Evolutionary conservation across 1,140 invertebrate species (phyloP), one percentile per base, ranked within the genome.

Genomic region (Drosophila simulans): DNA sequence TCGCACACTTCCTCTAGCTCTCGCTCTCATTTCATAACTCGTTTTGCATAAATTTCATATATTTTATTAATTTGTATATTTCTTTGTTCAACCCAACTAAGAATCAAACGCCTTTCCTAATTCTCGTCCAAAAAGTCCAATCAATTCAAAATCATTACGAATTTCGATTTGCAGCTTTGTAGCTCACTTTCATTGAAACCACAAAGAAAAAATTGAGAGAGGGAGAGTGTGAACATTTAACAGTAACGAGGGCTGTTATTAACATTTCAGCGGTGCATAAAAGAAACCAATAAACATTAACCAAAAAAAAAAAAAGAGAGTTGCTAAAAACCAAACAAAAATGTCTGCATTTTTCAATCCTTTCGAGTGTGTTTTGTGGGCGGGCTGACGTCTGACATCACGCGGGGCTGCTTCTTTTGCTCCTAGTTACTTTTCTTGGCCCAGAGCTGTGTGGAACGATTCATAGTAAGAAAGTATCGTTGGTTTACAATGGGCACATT

Each of bases 351-450:
- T 71, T 63, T 63, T 70, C 64, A 82, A 77, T 78, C 81, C 56
- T 48, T 72, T 81, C 34, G 62, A 81, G 45, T 65, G 45, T 71
- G 58, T 42, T 73, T 59, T 69, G 80, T 83, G 71, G 68, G 68
- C 35, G 68, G 68, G 77, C 53, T 83, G 80, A 83, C 80, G 63
- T 84, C 49, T 83, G 80, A 83, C 80, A 58, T 84, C 80, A 84
- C 45, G 53, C 11, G 37, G 46, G 65, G 42, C 52, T 76, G 71
- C 65, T 27, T 37, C 42, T 56, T 52, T 31, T 43, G 53, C 34
- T 12, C 45, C 25, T 45, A 65, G 20, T 53, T 79, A 84, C 65
- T 79, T 82, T 65, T 31, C 42, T 5, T 34, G 48, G 15, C 4
- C 49, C 27, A 52, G 11, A 17, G 49, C 15, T 52, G 15, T 8